phyloP scores from a whole-genome alignment of 2,113 vertebrate species.

The Pluvianellus socialis region DNA sequence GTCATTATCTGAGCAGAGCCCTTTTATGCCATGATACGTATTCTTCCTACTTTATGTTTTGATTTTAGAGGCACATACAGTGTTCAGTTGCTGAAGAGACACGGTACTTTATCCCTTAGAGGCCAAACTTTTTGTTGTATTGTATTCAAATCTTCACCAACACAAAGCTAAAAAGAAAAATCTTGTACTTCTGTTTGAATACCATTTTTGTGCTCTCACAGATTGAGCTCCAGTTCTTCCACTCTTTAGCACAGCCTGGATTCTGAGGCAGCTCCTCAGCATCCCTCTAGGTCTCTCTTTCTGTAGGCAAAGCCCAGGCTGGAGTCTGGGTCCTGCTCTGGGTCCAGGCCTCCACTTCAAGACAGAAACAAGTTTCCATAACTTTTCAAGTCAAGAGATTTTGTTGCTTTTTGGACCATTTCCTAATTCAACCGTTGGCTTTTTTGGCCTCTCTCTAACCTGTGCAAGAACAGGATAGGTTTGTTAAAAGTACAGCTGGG shows the following conservation, averaged over 20 bases:
- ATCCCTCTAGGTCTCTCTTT: neutral
- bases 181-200: neutral
- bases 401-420: neutral
- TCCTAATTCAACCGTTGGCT: neutral
- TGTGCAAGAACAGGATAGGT: neutral
- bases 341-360: neutral
- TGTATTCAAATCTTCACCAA: neutral
- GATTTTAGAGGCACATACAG: neutral
- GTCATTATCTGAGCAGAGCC: neutral
- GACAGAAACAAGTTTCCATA: neutral
- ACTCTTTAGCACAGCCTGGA: neutral
- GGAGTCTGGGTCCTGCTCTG: neutral
- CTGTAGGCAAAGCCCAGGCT: neutral
- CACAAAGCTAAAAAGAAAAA: neutral
- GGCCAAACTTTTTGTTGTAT: neutral
- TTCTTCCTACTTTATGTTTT: neutral
- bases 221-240: neutral
- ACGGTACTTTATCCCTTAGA: neutral
- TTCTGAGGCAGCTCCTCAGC: neutral
- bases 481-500: neutral
- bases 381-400: neutral
- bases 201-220: neutral
- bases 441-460: neutral
- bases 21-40: neutral
- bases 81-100: neutral